Evolutionary conservation across 1,140 invertebrate species (phyloP), one percentile per base, ranked within the genome.

Genomic region (Drosophila albomicans): DNA sequence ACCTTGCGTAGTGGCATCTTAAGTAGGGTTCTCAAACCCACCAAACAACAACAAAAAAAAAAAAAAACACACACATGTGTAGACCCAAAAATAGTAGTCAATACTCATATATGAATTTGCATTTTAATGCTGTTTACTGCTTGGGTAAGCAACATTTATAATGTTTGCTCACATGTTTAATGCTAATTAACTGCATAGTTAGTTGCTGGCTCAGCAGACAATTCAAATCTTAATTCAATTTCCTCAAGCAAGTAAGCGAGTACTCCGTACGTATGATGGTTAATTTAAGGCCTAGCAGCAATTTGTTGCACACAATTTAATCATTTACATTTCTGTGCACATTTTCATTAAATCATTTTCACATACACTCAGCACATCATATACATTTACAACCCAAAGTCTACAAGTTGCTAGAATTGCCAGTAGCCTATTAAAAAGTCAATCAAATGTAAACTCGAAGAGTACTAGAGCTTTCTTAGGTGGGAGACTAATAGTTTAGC

Each of bases 341-440:
- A 74, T 74, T 78, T 84, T 52, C 56, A 80, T 80, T 78, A 69
- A 89, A 78, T 80, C 76, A 77, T 57, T 46, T 68, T 67, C 16
- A 43, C 38, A 58, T 38, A 43, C 56, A 25, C 20, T 25, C 8
- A 10, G 1, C 38, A 64, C 16, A 38, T 54, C 30, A 56, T 57
- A 43, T 13, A 7, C 46, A 54, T 20, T 30, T 41, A 35, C 8
- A 38, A 38, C 3, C 20, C 20, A 30, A 11, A 28, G 20, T 51
- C 49, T n/a, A 58, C 51, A 71, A 71, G 59, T 61, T 69, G 38
- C 72, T 63, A 32, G 16, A 54, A 62, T 54, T 45, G 49, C 46
- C 49, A 49, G 28, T 5, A 62, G 76, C 69, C 73, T 74, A 84
- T 87, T 88, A 80, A 87, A 84, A 71, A 78, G 72, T 88, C 84